Percentiles rank a stretch among this genome's conserved stretches.
Conservation (phyloP, 2,888 invertebrate species). For the Catocala fraxini region DNA sequence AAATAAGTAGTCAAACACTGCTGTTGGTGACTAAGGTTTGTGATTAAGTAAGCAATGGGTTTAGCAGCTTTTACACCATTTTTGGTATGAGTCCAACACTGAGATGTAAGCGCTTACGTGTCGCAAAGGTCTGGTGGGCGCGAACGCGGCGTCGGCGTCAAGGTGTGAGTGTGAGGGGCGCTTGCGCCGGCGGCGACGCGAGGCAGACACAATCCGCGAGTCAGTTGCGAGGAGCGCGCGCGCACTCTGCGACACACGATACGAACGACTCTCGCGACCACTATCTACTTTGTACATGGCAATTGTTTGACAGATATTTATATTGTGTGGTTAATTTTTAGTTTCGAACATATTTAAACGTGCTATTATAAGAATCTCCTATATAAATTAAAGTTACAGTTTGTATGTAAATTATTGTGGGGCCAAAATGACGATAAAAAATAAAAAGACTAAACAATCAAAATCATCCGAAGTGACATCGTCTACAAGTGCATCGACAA, state of each 20-base stretch:
- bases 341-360: constrained; percentile 71
- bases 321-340: constrained; percentile 70
- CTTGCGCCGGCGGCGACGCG: constrained; percentile 34
- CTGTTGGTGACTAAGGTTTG: constrained; percentile 59
- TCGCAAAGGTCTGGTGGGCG: constrained; percentile 81
- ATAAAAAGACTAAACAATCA: constrained; percentile 86
- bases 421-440: constrained; percentile 86
- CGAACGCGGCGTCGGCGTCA: constrained; percentile 50
- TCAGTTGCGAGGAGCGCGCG: constrained; percentile 82
- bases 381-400: constrained; percentile 55
- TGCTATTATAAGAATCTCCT: constrained; percentile 75
- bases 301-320: constrained; percentile 72
- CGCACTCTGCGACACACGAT: constrained; percentile 77
- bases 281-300: constrained; percentile 74
- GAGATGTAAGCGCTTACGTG: constrained; percentile 85
- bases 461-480: constrained; percentile 78
- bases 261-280: constrained; percentile 85
- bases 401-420: constrained; percentile 66
- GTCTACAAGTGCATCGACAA: constrained; percentile 78
- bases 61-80: constrained; percentile 75
- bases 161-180: constrained; percentile 53
- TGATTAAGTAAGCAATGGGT: constrained; percentile 60
- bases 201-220: constrained; percentile 77
- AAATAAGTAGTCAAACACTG: constrained; percentile 4
- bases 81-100: constrained; percentile 81